Evolutionary conservation across 23 tunicate species (phyloP).

Genomic region (Ascidia mentula): DNA sequence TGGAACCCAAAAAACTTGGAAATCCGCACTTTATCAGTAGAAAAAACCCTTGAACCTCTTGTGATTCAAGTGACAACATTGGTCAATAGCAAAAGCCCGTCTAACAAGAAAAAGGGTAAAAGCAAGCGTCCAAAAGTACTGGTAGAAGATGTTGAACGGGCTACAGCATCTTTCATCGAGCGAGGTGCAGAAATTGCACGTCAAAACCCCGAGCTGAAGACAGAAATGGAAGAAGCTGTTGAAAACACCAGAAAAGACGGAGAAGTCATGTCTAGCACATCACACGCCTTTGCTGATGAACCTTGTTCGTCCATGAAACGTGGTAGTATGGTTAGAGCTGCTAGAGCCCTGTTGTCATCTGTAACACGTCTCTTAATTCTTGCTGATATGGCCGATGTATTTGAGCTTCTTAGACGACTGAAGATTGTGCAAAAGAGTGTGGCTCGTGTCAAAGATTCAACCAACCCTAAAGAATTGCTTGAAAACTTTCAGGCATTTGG

Average conservation of each 20-base stretch:
- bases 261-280: slow-evolving; percentile 77
- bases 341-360: slow-evolving; percentile 92
- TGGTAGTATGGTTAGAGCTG: slow-evolving; percentile 96
- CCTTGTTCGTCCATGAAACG: slow-evolving; percentile 96
- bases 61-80: slow-evolving; percentile 97
- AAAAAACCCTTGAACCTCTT: slow-evolving; percentile 88
- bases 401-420: slow-evolving; percentile 60
- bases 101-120: slow-evolving; percentile 94
- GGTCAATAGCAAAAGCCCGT: slow-evolving; percentile 90
- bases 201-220: slow-evolving; percentile 65
- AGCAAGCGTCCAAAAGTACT: slow-evolving; percentile 88
- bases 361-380: slow-evolving; percentile 89
- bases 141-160: slow-evolving; percentile 85
- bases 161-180: slow-evolving; percentile 73
- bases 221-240: slow-evolving; percentile 88
- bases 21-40: slow-evolving; percentile 91
- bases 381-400: slow-evolving; percentile 98
- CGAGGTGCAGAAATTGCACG: slow-evolving; percentile 81
- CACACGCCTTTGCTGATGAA: slow-evolving; percentile 96
- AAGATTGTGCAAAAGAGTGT: slow-evolving; percentile 67
- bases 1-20: slow-evolving; percentile 94
- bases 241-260: slow-evolving; percentile 89
- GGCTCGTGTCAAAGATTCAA: slow-evolving; percentile 73
- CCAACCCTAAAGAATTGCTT: slow-evolving; percentile 68
- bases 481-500: slow-evolving; percentile 82